Evolutionary conservation across 2,797 vertebrate genomes (phyloP).

Genomic region (Lutjanus campechanus): DNA sequence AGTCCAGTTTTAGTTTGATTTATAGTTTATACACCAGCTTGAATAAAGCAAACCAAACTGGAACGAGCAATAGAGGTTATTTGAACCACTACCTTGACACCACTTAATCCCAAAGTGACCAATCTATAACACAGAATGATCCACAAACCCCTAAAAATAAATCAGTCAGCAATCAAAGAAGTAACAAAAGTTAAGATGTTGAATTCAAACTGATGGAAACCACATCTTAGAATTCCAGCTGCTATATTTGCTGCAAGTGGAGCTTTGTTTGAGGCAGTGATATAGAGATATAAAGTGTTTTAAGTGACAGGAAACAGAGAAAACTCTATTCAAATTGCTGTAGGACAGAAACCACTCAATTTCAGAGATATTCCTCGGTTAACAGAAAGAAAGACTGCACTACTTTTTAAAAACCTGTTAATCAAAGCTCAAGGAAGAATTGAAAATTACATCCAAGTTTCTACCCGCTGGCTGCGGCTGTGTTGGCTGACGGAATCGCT

Average conservation of each 20-base stretch:
- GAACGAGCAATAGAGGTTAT: background rate
- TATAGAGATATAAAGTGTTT: background rate
- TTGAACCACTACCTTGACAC: background rate
- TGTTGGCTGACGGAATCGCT: conserved; percentile 21
- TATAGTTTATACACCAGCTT: background rate
- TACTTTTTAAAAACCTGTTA: conserved; percentile 14
- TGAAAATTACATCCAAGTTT: background rate
- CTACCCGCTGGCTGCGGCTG: conserved; percentile 11
- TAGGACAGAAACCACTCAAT: conserved; percentile 19
- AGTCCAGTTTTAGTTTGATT: no score
- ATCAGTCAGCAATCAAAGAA: background rate
- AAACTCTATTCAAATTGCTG: conserved; percentile 11
- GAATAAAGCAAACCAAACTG: background rate
- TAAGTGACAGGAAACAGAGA: conserved; percentile 1
- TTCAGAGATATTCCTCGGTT: conserved; percentile 16
- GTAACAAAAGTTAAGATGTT: background rate
- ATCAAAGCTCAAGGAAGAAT: conserved; percentile 28
- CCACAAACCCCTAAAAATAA: background rate
- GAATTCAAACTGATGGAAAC: background rate
- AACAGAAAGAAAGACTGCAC: conserved; percentile 4
- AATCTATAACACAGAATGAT: background rate
- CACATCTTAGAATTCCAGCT: background rate
- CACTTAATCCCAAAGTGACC: background rate
- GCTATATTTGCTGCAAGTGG: background rate
- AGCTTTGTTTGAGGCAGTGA: background rate